Evolutionary conservation across 2,888 invertebrate genomes (phyloP).

Genomic region (Alloscopus bannaensis): DNA sequence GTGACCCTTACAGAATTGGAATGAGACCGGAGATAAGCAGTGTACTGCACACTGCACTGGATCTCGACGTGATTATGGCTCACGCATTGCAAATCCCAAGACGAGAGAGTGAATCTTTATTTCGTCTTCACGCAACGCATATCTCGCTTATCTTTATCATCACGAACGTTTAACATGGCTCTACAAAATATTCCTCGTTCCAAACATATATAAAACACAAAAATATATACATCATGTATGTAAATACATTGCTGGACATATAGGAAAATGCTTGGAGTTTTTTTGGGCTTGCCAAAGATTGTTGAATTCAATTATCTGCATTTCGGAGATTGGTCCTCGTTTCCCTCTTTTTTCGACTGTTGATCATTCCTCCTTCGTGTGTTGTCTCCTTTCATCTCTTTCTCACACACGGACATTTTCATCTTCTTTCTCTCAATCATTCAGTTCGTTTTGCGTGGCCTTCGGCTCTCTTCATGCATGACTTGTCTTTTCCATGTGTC

Average conservation of each 20-base stretch:
- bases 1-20: slow-evolving; percentile 48
- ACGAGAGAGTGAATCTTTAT: no score
- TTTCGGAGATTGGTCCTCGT: slow-evolving; percentile 40
- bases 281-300: no score
- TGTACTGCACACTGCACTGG: neutral
- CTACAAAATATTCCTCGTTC: no score
- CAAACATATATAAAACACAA: no score
- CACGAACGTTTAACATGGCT: slow-evolving; percentile 29
- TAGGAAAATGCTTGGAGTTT: no score
- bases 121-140: neutral
- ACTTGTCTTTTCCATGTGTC: slow-evolving; percentile 35
- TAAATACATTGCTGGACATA: no score
- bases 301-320: slow-evolving; percentile 52
- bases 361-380: slow-evolving; percentile 15
- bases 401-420: neutral
- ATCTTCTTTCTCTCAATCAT: slow-evolving; percentile 23
- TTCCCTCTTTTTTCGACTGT: slow-evolving; percentile 24
- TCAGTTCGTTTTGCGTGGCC: slow-evolving; percentile 45
- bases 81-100: slow-evolving; percentile 52
- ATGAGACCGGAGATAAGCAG: slow-evolving; percentile 8
- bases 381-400: slow-evolving; percentile 12
- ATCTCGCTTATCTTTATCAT: slow-evolving; percentile 14
- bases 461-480: slow-evolving; percentile 51
- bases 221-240: no score
- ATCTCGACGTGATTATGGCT: neutral